Percentiles rank a stretch among this genome's conserved stretches.
Conservation (phyloP, 2,113 vertebrate genomes). For the Cochlearius cochlearius region DNA sequence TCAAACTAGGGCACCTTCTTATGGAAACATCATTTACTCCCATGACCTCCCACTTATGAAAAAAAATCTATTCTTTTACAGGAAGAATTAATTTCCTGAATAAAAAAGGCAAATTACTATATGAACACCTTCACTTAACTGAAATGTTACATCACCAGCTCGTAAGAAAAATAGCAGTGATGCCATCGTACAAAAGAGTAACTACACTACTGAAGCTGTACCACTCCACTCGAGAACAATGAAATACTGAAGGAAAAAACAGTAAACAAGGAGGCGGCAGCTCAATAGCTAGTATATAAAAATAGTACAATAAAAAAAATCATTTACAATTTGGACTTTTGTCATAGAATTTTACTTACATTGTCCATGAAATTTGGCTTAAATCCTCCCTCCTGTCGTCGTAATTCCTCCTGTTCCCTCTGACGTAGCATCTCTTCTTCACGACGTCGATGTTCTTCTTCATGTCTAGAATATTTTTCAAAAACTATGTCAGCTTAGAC, state of each 20-base stretch:
- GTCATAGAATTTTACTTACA: conserved; percentile 80
- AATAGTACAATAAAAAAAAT: background rate
- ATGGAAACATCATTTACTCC: background rate
- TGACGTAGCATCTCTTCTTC: conserved; percentile 95
- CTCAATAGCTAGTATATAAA: background rate
- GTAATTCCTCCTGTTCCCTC: conserved; percentile 91
- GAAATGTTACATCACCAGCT: background rate
- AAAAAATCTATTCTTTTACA: background rate
- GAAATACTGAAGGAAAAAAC: background rate
- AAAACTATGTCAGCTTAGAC: background rate
- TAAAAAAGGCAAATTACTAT: background rate
- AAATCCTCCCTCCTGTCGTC: conserved; percentile 87
- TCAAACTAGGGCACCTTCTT: background rate
- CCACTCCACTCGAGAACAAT: background rate
- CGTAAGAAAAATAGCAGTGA: background rate
- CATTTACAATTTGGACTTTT: background rate
- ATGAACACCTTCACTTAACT: background rate
- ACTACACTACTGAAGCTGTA: background rate
- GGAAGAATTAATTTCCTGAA: background rate
- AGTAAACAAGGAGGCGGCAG: background rate
- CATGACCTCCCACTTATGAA: background rate
- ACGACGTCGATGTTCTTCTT: conserved; percentile 91
- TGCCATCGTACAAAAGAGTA: background rate
- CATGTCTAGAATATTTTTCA: conserved; percentile 72
- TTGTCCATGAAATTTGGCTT: conserved; percentile 91